Evolutionary conservation across 2,888 invertebrate genomes (phyloP).

Genomic region (Acleris cristana): DNA sequence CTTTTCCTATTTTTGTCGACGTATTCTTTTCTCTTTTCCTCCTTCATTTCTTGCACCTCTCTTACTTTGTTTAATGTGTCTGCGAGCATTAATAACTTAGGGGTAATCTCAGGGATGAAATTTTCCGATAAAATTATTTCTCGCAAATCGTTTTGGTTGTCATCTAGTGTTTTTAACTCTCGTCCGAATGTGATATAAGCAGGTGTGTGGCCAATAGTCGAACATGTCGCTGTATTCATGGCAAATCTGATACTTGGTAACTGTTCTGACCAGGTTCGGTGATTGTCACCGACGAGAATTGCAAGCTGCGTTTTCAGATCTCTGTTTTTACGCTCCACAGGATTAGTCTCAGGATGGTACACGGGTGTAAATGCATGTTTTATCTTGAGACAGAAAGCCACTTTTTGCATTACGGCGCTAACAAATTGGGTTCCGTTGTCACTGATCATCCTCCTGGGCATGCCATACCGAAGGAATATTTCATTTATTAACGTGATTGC

Average conservation of each 20-base stretch:
- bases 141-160: neutral
- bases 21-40: neutral
- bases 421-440: too few species aligned
- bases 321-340: too few species aligned
- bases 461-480: too few species aligned
- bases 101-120: neutral
- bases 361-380: too few species aligned
- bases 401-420: too few species aligned
- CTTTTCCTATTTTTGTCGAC: neutral
- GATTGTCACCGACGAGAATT: neutral
- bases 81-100: neutral
- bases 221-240: neutral
- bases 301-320: too few species aligned
- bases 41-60: constrained; percentile 11
- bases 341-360: too few species aligned
- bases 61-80: neutral
- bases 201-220: neutral
- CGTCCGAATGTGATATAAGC: neutral
- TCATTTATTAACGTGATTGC: neutral
- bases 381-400: too few species aligned
- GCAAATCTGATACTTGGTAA: neutral
- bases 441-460: too few species aligned
- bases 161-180: neutral
- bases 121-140: constrained; percentile 2
- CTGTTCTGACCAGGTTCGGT: neutral